phyloP scores from a whole-genome alignment of 2,113 vertebrate species.

The Sylvilagus bachmani region DNA sequence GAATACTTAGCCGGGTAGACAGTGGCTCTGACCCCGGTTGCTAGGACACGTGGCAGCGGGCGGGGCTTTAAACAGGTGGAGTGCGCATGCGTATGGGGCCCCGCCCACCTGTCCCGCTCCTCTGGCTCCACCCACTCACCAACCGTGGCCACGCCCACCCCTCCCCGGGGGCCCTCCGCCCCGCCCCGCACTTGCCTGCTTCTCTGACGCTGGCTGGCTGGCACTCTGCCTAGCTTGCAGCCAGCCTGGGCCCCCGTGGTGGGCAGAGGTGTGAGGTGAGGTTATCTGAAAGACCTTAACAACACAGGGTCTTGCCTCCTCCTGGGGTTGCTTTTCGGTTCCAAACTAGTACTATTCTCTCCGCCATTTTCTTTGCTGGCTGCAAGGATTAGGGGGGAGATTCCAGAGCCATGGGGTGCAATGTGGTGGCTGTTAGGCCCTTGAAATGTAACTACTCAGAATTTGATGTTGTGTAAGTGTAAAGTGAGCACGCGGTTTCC shows the following conservation, averaged over 20 bases:
- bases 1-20: not conserved
- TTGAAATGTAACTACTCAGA: not conserved
- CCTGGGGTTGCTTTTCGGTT: not conserved
- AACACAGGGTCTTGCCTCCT: not conserved
- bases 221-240: too few species aligned
- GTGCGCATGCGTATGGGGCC: slow-evolving; percentile 45
- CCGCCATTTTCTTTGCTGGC: slow-evolving; percentile 22
- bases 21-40: not conserved
- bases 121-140: too few species aligned
- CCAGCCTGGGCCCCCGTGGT: not conserved
- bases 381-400: not conserved
- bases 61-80: accelerated
- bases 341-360: not conserved
- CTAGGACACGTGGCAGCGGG: not conserved
- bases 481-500: not conserved
- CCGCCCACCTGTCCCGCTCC: accelerated
- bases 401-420: not conserved
- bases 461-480: not conserved
- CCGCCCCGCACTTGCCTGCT: not conserved
- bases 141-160: too few species aligned
- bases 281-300: not conserved
- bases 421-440: not conserved
- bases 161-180: too few species aligned
- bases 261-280: accelerated
- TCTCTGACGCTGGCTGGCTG: accelerated